Base-by-base conservation (phyloP, 2,797 vertebrate species). In the Siniperca obscura region DNA sequence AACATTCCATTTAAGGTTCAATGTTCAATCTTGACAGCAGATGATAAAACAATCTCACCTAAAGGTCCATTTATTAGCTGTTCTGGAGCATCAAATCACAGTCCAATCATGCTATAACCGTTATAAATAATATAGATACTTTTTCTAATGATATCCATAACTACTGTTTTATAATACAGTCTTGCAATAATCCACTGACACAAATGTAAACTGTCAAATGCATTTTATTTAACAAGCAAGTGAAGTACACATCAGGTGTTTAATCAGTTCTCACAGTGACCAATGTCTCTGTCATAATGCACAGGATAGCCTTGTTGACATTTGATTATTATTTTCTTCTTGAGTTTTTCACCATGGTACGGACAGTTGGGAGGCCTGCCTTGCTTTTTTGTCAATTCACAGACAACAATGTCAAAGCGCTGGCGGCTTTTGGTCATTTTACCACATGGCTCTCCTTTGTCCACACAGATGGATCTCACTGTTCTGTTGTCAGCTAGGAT, bases 401-500 rank as follows among this genome's bases (percentile, higher is more conserved):
- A 86, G 7, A 76, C 50, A 53, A 86, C 22, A 59, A 82, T 52
- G n/a, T 1, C 0, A 65, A 86, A 86, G 21, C 0, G 3, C 0
- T 57, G 0, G 0, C 0, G 0, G 64, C 84, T 86, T 72, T 13
- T 75, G 53, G 46, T 75, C 75, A 34, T n/a, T 0, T 0, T 0
- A 0, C 6, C 0, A 5, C 25, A 9, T 25, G 42, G 27, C 44
- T 68, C 10, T 64, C 70, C 62, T 0, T 4, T 1, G 1, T 0
- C 0, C 7, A 0, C 0, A 64, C 79, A 84, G 53, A 87, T 9
- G 0, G 30, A 0, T 1, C 6, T 62, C 8, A 56, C 61, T 3
- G 0, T 1, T 0, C 3, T 8, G 5, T 3, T 5, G 5, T 64
- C 3, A 3, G 40, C 34, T 8, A 2, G 7, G 74, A 83, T 68